These are phyloP conservation scores for Procavia capensis DNA, from an alignment of 2,113 vertebrate species.

Conservation along the genomic window DNA sequence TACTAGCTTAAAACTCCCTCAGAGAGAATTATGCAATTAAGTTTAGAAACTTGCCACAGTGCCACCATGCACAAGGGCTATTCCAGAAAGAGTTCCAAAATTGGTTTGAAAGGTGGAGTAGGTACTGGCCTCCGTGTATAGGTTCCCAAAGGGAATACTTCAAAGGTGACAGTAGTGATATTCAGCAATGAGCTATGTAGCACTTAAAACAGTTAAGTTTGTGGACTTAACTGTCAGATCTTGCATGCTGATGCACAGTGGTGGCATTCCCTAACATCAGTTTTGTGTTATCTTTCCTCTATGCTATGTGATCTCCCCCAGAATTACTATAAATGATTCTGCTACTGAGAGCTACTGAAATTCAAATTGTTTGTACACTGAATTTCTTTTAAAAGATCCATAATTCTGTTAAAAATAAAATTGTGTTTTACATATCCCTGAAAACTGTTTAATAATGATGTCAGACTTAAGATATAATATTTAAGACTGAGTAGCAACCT, in stretches of 20 bases:
- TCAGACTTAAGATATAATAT: slow-evolving; percentile 8
- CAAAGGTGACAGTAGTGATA: too few relatives aligned
- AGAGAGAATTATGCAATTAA: too few relatives aligned
- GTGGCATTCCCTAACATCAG: not conserved
- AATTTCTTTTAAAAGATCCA: not conserved
- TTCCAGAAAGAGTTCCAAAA: too few relatives aligned
- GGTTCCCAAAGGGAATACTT: too few relatives aligned
- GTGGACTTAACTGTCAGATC: too few relatives aligned
- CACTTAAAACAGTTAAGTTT: too few relatives aligned
- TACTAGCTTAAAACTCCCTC: too few relatives aligned
- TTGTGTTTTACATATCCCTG: not conserved
- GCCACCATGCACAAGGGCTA: too few relatives aligned
- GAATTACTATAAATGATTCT: not conserved
- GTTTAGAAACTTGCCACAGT: too few relatives aligned
- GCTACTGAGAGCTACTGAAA: not conserved
- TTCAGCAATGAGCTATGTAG: too few relatives aligned
- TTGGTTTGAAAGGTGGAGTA: too few relatives aligned
- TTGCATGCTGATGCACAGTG: not conserved
- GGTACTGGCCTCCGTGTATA: too few relatives aligned
- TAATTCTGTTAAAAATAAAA: not conserved
- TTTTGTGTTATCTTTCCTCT: not conserved
- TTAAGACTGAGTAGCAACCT: slow-evolving; percentile 1
- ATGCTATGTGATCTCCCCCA: not conserved
- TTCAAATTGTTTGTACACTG: not conserved
- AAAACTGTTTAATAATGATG: not conserved